These are phyloP conservation scores for Clavelina lepadiformis DNA, from an alignment of 23 tunicate species.

Conservation along the genomic window DNA sequence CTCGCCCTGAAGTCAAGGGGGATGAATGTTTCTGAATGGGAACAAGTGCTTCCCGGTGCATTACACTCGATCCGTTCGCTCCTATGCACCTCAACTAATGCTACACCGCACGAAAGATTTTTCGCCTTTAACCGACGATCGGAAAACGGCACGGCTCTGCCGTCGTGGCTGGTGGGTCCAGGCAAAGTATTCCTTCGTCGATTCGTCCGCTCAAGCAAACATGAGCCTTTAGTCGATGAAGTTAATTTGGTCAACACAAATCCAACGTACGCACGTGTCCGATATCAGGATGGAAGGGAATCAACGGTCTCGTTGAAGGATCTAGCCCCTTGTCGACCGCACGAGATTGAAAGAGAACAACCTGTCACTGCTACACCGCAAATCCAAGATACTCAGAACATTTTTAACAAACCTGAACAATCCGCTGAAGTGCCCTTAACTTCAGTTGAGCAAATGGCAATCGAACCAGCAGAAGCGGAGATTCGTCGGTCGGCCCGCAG, in stretches of 20 bases:
- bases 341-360: not conserved
- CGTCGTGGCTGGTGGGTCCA: constrained; percentile 21
- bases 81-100: constrained; percentile 17
- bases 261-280: constrained; percentile 13
- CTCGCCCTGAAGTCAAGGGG: constrained; percentile 4
- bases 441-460: too few relatives aligned
- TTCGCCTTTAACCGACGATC: constrained; percentile 5
- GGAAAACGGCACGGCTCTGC: constrained; percentile 2
- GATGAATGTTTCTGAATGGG: constrained; percentile 8
- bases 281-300: constrained; percentile 18
- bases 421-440: too few relatives aligned
- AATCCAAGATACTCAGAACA: too few relatives aligned
- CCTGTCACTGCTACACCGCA: not conserved
- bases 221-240: constrained; percentile 5
- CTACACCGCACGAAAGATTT: constrained; percentile 24
- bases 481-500: too few relatives aligned
- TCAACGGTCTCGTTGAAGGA: constrained; percentile 13
- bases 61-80: constrained; percentile 11
- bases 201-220: not conserved
- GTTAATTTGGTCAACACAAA: constrained; percentile 13
- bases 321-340: constrained; percentile 14
- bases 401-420: too few relatives aligned
- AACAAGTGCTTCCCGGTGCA: constrained; percentile 22
- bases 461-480: too few relatives aligned
- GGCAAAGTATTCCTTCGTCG: constrained; percentile 18